phyloP scores from a whole-genome alignment of 1,140 invertebrate species.

The Lineus longissimus region DNA sequence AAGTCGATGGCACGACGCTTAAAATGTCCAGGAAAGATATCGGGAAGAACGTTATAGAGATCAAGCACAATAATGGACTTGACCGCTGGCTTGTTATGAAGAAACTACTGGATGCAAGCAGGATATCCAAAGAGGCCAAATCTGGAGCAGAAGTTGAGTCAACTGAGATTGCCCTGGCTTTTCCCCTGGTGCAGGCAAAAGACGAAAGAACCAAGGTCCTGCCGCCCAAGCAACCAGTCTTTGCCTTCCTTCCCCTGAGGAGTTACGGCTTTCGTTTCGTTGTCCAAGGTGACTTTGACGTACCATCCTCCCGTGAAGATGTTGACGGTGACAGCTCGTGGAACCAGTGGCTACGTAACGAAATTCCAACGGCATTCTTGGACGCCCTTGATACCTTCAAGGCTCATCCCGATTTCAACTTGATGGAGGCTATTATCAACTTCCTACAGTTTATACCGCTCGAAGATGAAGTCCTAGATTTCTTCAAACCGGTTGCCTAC shows the following conservation, averaged over 20 bases:
- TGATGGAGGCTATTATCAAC: slow-evolving; percentile 31
- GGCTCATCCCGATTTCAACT: slow-evolving; percentile 19
- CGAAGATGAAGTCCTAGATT: slow-evolving; percentile 50
- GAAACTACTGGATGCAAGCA: slow-evolving; percentile 42
- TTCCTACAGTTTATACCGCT: slow-evolving; percentile 49
- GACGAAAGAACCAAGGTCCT: neutral
- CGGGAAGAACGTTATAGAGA: slow-evolving; percentile 38
- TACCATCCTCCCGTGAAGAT: slow-evolving; percentile 51
- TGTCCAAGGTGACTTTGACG: slow-evolving; percentile 53
- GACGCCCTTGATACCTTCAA: slow-evolving; percentile 47
- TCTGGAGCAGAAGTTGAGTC: slow-evolving; percentile 49
- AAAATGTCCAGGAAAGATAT: slow-evolving; percentile 37
- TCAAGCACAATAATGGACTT: slow-evolving; percentile 28
- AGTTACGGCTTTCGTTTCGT: slow-evolving; percentile 52
- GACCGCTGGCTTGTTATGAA: slow-evolving; percentile 46
- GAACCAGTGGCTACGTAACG: slow-evolving; percentile 52
- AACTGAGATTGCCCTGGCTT: slow-evolving; percentile 51
- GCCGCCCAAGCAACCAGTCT: slow-evolving; percentile 36
- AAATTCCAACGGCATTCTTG: slow-evolving; percentile 48
- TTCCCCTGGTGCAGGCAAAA: slow-evolving; percentile 30
- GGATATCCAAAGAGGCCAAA: slow-evolving; percentile 35
- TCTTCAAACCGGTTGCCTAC: slow-evolving; percentile 48
- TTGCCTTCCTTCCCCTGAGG: slow-evolving; percentile 50
- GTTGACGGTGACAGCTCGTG: slow-evolving; percentile 49
- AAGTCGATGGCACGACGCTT: slow-evolving; percentile 26